Evolutionary conservation across 2,113 vertebrate species (phyloP).

Genomic region (Grallaria varia): DNA sequence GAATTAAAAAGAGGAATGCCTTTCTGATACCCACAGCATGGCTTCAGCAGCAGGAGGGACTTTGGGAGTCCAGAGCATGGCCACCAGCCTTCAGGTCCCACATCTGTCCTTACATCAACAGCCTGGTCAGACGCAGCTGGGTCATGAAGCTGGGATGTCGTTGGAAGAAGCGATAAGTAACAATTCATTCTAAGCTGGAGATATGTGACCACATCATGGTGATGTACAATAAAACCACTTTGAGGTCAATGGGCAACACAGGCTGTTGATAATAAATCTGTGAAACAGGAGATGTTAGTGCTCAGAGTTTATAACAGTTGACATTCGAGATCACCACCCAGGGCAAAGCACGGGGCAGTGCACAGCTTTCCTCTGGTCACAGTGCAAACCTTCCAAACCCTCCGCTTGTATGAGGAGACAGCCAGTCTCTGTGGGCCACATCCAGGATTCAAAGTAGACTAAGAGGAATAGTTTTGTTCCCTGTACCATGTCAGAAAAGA

Average conservation of each 20-base stretch:
- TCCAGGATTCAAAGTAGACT: not conserved
- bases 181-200: slow-evolving; percentile 3
- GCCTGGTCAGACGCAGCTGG: not conserved
- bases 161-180: slow-evolving; percentile 15
- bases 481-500: not conserved
- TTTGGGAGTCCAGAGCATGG: not conserved
- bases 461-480: not conserved
- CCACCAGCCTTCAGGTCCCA: not conserved
- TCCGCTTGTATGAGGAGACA: not conserved
- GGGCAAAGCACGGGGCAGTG: slow-evolving; percentile 2
- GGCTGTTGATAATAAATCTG: slow-evolving; percentile 50
- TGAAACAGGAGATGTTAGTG: slow-evolving; percentile 32
- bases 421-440: not conserved
- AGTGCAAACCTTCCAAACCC: not conserved
- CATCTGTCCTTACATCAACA: not conserved
- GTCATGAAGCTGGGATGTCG: not conserved
- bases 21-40: not conserved
- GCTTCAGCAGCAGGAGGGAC: not conserved
- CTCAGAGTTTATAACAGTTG: slow-evolving; percentile 28
- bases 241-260: slow-evolving; percentile 47
- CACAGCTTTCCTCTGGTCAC: not conserved
- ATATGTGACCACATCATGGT: slow-evolving; percentile 39
- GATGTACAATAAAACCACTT: slow-evolving; percentile 49
- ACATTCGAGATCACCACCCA: slow-evolving; percentile 47
- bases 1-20: not conserved